Evolutionary conservation across 2,888 invertebrate species (phyloP), one percentile per base, ranked within the genome.

Genomic region (Chrysodeixis includens): DNA sequence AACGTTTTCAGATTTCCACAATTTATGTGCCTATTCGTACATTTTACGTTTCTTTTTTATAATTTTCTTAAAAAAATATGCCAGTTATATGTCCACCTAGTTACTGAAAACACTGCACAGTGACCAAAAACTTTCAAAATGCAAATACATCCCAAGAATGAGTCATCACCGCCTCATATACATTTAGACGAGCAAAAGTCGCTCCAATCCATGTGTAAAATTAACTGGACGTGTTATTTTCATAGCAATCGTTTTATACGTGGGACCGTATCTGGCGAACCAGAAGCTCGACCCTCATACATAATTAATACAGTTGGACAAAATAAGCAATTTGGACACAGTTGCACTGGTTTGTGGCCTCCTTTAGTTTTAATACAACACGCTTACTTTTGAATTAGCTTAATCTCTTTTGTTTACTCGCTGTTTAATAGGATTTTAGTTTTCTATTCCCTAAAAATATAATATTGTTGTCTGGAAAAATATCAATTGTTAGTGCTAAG

Each of bases 241-340:
- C 86, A 76, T 81, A 79, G 82, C 86, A 80, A 84, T 86, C 85
- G 87, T 85, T 85, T 85, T 85, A 82, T 82, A 87, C 82, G 83
- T 80, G 77, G 79, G 80, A 78, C 75, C 71, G 81, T 83, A 85
- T 86, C 87, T 85, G 86, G 83, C 83, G 86, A 72, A 81, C 84
- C 87, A 83, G 83, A 76, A 76, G 79, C 78, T 77, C 74, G 75
- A 78, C 82, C 81, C 86, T 92, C 92, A 92, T 93, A 91, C 92
- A 93, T 93, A 93, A 93, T 93, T 91, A 93, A 93, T 89, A 84
- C 74, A 82, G 76, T 74, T 86, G 91, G 91, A 90, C 91, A 90
- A 93, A 93, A 92, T 92, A 93, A 93, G 93, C 92, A 92, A 93
- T 93, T 92, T 92, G 88, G 89, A 87, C 92, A 89, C 90, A 86